phyloP scores from a whole-genome alignment of 2,113 vertebrate species.

The Chionomys nivalis region DNA sequence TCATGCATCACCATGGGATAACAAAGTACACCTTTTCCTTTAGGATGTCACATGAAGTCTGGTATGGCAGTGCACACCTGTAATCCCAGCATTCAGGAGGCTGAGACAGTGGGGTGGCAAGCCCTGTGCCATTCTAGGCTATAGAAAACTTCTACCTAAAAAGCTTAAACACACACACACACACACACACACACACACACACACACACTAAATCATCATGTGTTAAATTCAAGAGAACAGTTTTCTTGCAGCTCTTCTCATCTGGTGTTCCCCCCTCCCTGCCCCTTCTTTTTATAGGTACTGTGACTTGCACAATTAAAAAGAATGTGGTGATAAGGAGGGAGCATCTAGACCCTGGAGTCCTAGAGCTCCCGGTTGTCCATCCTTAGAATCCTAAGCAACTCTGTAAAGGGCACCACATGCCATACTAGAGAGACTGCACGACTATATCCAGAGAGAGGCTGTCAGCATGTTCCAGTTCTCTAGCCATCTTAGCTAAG shows the following conservation, averaged over 20 bases:
- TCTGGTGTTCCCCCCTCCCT: neutral
- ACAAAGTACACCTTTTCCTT: neutral
- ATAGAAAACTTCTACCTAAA: neutral
- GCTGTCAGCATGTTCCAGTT: neutral
- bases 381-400: neutral
- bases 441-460: neutral
- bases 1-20: neutral
- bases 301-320: neutral
- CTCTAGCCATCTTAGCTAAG: too few species aligned
- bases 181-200: neutral
- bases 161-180: neutral
- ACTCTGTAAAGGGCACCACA: neutral
- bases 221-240: neutral
- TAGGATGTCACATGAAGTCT: neutral
- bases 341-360: neutral
- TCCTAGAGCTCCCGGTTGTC: neutral
- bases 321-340: neutral
- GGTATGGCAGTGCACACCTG: neutral
- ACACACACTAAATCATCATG: neutral
- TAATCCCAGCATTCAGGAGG: neutral
- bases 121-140: neutral
- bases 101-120: neutral
- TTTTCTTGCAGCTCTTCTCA: neutral
- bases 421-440: neutral
- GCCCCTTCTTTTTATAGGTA: neutral